A percentile compares a stretch with the other conserved stretches of the same genome.
Conservation (phyloP, 2,113 vertebrate species). For the Numida meleagris region DNA sequence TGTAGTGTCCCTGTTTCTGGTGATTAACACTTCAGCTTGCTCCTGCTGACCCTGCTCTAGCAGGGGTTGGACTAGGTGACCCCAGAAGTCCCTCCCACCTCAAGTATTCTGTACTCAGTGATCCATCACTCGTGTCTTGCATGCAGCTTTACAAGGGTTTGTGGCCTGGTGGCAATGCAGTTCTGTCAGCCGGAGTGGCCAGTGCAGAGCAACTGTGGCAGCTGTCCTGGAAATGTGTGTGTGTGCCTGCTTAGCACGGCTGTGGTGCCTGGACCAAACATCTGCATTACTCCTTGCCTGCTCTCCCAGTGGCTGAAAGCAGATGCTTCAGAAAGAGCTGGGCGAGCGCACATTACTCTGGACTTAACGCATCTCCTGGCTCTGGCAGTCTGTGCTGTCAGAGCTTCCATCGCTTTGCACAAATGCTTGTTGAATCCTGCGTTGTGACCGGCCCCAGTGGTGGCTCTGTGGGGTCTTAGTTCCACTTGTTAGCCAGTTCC, state of each 20-base stretch:
- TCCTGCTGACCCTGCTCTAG: neutral
- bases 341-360: neutral
- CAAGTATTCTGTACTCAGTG: neutral
- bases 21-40: neutral
- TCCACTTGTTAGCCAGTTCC: neutral
- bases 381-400: neutral
- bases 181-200: neutral
- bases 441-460: neutral
- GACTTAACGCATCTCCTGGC: neutral
- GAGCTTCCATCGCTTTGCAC: neutral
- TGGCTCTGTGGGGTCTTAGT: neutral
- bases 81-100: neutral
- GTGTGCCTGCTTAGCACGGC: neutral
- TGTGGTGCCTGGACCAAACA: neutral
- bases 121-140: neutral
- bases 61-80: neutral
- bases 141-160: neutral
- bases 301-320: neutral
- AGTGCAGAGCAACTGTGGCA: neutral
- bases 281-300: accelerated
- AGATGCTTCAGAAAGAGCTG: neutral
- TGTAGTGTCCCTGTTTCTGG: neutral
- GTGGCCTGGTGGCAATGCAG: neutral
- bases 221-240: neutral
- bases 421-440: neutral